Percentiles rank a stretch among this genome's conserved stretches.
These are phyloP conservation scores for Phycodurus eques DNA, from an alignment of 2,113 vertebrate species.

Conservation along the genomic window DNA sequence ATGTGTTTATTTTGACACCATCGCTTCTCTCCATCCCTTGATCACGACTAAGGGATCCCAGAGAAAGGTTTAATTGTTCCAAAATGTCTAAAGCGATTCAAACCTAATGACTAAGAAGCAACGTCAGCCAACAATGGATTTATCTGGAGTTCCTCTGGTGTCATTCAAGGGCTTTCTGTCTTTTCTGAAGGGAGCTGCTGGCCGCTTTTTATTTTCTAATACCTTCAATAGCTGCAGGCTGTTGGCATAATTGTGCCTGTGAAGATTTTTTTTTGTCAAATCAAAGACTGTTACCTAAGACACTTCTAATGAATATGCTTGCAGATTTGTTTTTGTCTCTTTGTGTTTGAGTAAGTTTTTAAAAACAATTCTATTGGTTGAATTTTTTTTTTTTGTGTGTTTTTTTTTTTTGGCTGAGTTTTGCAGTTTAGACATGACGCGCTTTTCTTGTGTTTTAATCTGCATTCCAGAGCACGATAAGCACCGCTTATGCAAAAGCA, in stretches of 20 bases:
- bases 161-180: constrained; percentile 30
- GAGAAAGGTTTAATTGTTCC: constrained; percentile 51
- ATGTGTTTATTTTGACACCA: constrained; percentile 3
- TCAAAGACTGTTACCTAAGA: constrained; percentile 5
- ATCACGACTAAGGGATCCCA: constrained; percentile 20
- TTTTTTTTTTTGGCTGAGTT: background rate
- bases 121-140: constrained; percentile 37
- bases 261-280: constrained; percentile 26
- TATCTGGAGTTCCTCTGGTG: constrained; percentile 34
- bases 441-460: constrained; percentile 58
- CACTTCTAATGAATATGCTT: constrained; percentile 21
- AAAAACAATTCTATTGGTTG: background rate
- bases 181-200: constrained; percentile 12
- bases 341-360: background rate
- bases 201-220: constrained; percentile 23
- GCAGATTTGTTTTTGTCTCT: background rate
- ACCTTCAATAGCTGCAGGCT: constrained; percentile 26
- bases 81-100: constrained; percentile 37
- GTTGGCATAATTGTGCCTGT: constrained; percentile 14
- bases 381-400: background rate
- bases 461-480: constrained; percentile 90
- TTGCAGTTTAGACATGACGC: background rate
- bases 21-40: constrained; percentile 5
- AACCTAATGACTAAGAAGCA: constrained; percentile 47
- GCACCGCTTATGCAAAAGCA: constrained; percentile 96